Evolutionary conservation across 2,888 invertebrate species (phyloP).

Genomic region (Troides aeacus): DNA sequence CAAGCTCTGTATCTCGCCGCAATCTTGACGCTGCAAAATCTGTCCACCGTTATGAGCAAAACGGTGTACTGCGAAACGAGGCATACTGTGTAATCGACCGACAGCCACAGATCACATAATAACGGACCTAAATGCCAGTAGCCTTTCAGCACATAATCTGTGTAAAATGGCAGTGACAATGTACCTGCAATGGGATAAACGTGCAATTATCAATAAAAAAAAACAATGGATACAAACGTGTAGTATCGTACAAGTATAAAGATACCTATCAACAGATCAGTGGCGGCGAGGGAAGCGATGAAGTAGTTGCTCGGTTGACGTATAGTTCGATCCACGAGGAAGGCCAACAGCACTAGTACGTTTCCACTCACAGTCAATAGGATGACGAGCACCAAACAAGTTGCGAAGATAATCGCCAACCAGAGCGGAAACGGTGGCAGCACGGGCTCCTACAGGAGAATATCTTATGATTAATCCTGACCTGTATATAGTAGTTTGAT

Average conservation of each 20-base stretch:
- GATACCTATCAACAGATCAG: constrained; percentile 95
- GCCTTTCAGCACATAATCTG: constrained; percentile 97
- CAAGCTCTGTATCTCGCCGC: constrained; percentile 98
- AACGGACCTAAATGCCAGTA: constrained; percentile 98
- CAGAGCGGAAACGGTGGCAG: constrained; percentile 93
- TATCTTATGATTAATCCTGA: not conserved
- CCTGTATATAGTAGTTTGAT: no score
- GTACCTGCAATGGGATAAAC: constrained; percentile 83
- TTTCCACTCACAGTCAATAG: constrained; percentile 97
- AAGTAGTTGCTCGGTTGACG: constrained; percentile 99
- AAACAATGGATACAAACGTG: not conserved
- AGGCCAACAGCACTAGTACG: constrained; percentile 95
- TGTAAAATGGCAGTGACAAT: constrained; percentile 99
- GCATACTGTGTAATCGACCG: constrained; percentile 99
- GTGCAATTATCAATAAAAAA: not conserved
- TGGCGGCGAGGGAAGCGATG: constrained; percentile 98
- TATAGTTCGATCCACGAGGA: constrained; percentile 95
- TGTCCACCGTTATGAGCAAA: constrained; percentile 97
- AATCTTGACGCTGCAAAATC: constrained; percentile 99
- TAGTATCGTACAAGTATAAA: not conserved
- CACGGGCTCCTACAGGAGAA: constrained; percentile 74
- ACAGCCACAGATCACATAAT: constrained; percentile 98
- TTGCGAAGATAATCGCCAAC: constrained; percentile 93
- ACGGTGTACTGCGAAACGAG: constrained; percentile 99
- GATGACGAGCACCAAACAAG: constrained; percentile 92